Evolutionary conservation across 2,888 invertebrate species (phyloP).

Genomic region (Hipparchia semele): DNA sequence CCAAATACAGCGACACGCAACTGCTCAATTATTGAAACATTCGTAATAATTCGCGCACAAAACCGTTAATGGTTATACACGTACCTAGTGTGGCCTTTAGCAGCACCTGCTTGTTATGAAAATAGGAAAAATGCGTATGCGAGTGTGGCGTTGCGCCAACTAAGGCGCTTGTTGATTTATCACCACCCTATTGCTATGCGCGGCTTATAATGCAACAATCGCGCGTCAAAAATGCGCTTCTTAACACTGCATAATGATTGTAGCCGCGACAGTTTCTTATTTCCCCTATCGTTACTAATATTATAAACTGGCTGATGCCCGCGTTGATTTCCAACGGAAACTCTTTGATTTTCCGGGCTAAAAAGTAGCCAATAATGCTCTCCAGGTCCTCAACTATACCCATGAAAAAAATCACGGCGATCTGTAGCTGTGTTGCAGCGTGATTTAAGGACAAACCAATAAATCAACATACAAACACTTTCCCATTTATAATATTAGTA

Average conservation of each 20-base stretch:
- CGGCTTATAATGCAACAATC: constrained; percentile 35
- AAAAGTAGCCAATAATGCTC: no score
- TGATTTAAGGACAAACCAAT: no score
- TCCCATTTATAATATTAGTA: no score
- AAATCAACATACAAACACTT: no score
- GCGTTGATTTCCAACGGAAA: no score
- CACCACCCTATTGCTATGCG: constrained; percentile 1
- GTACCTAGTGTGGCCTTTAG: constrained; percentile 61
- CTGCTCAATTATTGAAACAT: constrained; percentile 65
- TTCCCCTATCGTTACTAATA: constrained; percentile 1
- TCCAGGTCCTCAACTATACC: no score
- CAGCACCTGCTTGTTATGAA: constrained; percentile 69
- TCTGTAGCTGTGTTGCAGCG: no score
- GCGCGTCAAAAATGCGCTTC: constrained; percentile 34
- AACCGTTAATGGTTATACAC: constrained; percentile 57
- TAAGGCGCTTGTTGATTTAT: constrained; percentile 36
- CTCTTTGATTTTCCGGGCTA: no score
- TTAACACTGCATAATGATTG: constrained; percentile 28
- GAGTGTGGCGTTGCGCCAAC: constrained; percentile 49
- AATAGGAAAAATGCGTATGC: constrained; percentile 55
- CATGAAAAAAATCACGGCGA: no score
- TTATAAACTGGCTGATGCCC: no score
- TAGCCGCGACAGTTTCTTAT: constrained; percentile 19
- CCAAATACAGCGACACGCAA: constrained; percentile 47
- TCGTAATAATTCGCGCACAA: constrained; percentile 48